Conservation (phyloP, 1,140 invertebrate species). For the Aphis gossypii region DNA sequence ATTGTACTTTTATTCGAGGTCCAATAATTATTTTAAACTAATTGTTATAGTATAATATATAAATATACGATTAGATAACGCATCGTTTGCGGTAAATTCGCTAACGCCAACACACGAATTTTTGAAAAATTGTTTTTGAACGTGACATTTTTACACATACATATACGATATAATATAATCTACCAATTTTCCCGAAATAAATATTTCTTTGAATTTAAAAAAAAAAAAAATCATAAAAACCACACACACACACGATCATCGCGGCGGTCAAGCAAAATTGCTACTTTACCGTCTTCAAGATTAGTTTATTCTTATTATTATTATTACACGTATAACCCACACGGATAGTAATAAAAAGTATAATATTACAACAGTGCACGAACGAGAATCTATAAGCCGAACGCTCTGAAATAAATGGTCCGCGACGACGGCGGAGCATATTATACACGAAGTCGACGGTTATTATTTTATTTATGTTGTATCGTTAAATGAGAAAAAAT, state of each 20-base stretch:
- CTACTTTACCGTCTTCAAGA: neutral
- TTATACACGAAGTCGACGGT: neutral
- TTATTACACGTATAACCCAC: neutral
- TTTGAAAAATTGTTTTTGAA: too few species aligned
- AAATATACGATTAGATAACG: too few species aligned
- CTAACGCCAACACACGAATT: too few species aligned
- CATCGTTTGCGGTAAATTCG: too few species aligned
- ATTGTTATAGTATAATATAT: too few species aligned
- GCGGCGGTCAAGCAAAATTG: neutral
- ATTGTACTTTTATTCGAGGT: neutral
- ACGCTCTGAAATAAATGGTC: neutral
- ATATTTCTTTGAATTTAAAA: neutral
- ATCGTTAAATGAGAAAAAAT: conserved; percentile 9
- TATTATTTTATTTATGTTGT: conserved; percentile 20
- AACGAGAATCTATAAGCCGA: neutral
- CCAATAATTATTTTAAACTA: neutral
- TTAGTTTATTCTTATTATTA: neutral
- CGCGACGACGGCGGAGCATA: neutral
- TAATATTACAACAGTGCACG: neutral
- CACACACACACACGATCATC: neutral
- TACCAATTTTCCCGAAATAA: neutral
- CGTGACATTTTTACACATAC: too few species aligned
- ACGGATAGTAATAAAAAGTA: neutral
- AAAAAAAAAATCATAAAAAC: neutral
- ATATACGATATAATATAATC: neutral